Conservation (phyloP, 2,888 invertebrate genomes). For the Megalurothrips usitatus region DNA sequence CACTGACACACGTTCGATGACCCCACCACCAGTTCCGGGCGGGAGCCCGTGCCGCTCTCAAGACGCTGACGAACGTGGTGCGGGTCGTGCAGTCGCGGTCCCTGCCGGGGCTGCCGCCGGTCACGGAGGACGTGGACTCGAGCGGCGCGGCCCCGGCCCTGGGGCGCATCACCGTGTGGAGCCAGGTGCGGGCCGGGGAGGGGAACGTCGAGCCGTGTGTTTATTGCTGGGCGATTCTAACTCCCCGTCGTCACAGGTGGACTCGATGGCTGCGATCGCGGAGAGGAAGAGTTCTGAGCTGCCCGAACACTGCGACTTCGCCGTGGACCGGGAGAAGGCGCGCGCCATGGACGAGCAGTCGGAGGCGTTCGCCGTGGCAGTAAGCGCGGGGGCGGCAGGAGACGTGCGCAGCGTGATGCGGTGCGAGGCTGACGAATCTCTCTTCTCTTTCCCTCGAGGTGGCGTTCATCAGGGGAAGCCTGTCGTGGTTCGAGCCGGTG, state of each 20-base stretch:
- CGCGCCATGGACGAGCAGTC: neutral
- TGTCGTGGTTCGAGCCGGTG: constrained; percentile 8
- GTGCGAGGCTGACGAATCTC: neutral
- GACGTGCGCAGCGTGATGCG: neutral
- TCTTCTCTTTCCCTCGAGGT: neutral
- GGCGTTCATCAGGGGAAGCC: neutral
- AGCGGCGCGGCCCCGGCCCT: neutral
- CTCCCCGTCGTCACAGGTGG: neutral
- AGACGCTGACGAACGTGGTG: neutral
- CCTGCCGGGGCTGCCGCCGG: neutral
- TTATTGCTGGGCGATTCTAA: no score
- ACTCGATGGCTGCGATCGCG: neutral
- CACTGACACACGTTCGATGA: no score
- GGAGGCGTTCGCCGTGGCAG: neutral
- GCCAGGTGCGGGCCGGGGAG: neutral
- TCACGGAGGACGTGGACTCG: neutral
- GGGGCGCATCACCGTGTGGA: constrained; percentile 1
- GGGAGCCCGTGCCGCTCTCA: neutral
- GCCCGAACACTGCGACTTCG: neutral
- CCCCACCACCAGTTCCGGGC: neutral
- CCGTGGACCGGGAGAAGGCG: neutral
- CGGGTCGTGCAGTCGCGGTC: neutral
- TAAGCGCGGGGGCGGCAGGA: neutral
- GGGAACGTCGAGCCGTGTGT: no score
- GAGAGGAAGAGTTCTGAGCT: neutral